Base-by-base conservation (phyloP, 23 tunicate species). In the Trididemnum clinides region DNA sequence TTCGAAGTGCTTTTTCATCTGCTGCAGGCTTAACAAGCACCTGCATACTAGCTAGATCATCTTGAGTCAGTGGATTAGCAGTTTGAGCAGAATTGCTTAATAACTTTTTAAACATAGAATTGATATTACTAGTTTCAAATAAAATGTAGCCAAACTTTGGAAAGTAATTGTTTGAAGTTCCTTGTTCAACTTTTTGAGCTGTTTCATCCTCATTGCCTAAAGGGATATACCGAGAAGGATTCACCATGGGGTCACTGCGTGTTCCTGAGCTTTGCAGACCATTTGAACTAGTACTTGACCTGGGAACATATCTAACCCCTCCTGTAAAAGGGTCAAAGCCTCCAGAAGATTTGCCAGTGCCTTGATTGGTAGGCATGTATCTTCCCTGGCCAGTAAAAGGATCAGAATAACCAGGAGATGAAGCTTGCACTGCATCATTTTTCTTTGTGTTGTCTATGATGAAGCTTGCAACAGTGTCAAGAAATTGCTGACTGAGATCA, bases 401-500 rank as follows among this genome's bases (percentile, higher is more conserved):
- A 78, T 85, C 89, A 26, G 72, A 23, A 51, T 39, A 76, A 18
- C 78, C 85, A 39, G 21, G 18, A 6, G 36, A 4, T 20, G 25
- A 21, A 2, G 50, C 7, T 71, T 75, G 33, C 19, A 28, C n/a
- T 12, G 69, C 69, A 3, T 31, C 18, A 23, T 28, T 33, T 31
- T 32, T 89, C 34, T 84, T 74, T 4, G 98, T 80, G 39, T 93
- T 93, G 39, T 88, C 86, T 22, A 89, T 89, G 49, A 93, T 93
- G 64, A 93, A 93, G 69, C 69, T 85, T 51, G 96, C 94, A 18
- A 93, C 82, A 25, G 89, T 58, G 20, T 93, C 98, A 0, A 93
- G 57, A 65, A 84, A 89, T 31, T 77, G 64, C 51, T 88, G 88
- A 50, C 87, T 76, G 49, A 93, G 51, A 57, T 88, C 90, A 34